Conservation (phyloP, 2,113 vertebrate genomes). For the Lagenorhynchus albirostris region DNA sequence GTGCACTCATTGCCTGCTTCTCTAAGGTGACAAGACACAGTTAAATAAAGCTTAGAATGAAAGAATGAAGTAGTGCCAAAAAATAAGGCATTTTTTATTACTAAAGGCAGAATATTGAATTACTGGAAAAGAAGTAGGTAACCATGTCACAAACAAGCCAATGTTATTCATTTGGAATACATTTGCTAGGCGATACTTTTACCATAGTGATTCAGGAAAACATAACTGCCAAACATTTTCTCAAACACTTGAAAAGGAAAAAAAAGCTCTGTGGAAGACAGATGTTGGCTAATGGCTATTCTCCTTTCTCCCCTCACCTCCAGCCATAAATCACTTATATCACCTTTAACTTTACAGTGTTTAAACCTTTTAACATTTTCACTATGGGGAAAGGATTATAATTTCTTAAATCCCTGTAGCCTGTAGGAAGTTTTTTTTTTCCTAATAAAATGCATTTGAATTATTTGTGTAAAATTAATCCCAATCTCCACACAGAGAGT, state of each 20-base stretch:
- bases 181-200: neutral
- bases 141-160: neutral
- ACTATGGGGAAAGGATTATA: neutral
- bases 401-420: neutral
- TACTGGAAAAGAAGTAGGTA: neutral
- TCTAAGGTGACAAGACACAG: neutral
- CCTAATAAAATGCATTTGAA: neutral
- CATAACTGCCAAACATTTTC: neutral
- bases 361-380: neutral
- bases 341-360: neutral
- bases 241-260: neutral
- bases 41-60: neutral
- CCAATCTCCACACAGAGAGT: neutral
- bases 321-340: neutral
- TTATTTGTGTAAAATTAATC: neutral
- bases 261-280: neutral
- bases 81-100: neutral
- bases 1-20: neutral
- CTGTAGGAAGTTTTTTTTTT: neutral
- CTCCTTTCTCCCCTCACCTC: neutral
- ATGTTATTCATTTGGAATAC: neutral
- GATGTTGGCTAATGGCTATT: neutral
- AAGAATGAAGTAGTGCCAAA: neutral
- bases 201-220: conserved; percentile 5
- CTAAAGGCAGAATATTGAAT: neutral